These are phyloP conservation scores for Crotophaga sulcirostris DNA, from an alignment of 2,113 vertebrate species.

Conservation along the genomic window DNA sequence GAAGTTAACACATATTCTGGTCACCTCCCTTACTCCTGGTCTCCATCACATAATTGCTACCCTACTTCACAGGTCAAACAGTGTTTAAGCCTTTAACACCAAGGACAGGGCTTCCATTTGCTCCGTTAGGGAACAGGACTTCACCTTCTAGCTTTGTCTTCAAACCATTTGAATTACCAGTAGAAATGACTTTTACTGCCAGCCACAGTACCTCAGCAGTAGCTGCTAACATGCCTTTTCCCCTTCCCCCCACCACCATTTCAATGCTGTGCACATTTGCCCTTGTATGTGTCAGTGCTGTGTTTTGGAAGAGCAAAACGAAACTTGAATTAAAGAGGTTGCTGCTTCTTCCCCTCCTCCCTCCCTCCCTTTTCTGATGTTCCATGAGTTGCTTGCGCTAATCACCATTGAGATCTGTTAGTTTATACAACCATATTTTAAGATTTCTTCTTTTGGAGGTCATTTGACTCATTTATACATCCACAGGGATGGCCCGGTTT, in stretches of 20 bases:
- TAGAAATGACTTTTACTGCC: not conserved
- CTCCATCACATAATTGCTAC: not conserved
- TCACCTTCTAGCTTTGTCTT: not conserved
- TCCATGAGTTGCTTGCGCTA: not conserved
- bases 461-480: conserved; percentile 27
- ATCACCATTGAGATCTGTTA: conserved; percentile 4
- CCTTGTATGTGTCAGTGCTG: not conserved
- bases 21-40: not conserved
- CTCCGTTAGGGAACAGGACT: not conserved
- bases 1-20: not conserved
- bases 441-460: conserved; percentile 34
- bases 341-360: not conserved
- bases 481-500: conserved; percentile 46
- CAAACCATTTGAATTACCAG: not conserved
- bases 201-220: not conserved
- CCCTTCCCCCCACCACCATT: not conserved
- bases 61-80: not conserved
- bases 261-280: not conserved
- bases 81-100: not conserved
- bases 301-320: not conserved
- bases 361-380: not conserved
- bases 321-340: not conserved
- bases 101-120: not conserved
- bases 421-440: not conserved
- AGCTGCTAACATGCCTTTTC: not conserved